Base-by-base conservation (phyloP, 1,140 invertebrate species). In the Drosophila erecta region DNA sequence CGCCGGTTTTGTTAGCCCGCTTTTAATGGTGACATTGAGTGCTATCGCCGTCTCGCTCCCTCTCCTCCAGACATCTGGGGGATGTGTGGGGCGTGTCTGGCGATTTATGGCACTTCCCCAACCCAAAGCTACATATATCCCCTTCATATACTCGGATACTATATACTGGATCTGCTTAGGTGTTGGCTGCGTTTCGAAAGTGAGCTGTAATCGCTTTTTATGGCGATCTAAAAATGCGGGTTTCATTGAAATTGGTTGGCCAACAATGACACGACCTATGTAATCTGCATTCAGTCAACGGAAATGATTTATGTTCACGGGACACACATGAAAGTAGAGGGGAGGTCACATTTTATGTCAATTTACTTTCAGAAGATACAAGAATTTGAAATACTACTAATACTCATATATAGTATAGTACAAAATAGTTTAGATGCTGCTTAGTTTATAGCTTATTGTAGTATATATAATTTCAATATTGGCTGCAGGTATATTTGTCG, bases 11-110 rank as follows among this genome's bases (percentile, higher is more conserved):
- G 50, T 69, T 47, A 38, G 49, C 37, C 74, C 43, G 76, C 79
- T 81, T 77, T 81, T 69, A 81, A 81, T 73, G 56, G 35, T 85
- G 81, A 71, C 73, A 85, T 85, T 85, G 81, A 76, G 80, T 71
- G 69, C 44, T 43, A 37, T 54, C 30, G 57, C 37, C 27, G 15
- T 54, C 46, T 67, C 72, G 17, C 30, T 53, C 24, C 12, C n/a
- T 17, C 27, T 50, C 10, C 8, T 35, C 15, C 24, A 49, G 38
- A 35, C 62, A 22, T 46, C 37, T 50, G 37, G 15, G 44, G 27
- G 46, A 33, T 35, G 33, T 43, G 33, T 49, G 47, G 69, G 69
- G 69, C 47, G 69, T 72, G 69, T 38, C 61, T 74, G 70, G 65
- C 60, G 57, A 81, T 72, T 81, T 81, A 80, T 70, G 54, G 58